Conservation (phyloP, 2,113 vertebrate genomes). For the Porphyrio hochstetteri region DNA sequence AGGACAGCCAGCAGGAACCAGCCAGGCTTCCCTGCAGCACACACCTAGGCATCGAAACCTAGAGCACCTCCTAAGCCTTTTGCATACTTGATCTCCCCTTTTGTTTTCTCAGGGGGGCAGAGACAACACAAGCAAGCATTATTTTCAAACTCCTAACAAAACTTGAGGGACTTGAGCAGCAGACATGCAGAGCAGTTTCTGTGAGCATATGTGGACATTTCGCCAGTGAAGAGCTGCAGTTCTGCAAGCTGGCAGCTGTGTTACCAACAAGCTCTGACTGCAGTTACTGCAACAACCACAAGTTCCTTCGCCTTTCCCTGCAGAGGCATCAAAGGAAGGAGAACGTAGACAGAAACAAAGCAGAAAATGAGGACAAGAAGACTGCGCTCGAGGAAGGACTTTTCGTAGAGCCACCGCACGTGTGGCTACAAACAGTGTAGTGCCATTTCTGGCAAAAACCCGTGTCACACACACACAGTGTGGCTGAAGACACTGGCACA, state of each 20-base stretch:
- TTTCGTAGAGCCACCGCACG: neutral
- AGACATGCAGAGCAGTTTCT: neutral
- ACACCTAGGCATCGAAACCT: neutral
- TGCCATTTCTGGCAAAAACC: neutral
- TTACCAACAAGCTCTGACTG: neutral
- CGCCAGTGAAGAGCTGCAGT: neutral
- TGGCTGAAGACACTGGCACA: neutral
- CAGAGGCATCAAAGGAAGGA: neutral
- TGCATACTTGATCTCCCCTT: neutral
- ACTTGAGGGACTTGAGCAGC: neutral
- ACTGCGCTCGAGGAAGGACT: neutral
- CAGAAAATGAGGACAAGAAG: neutral
- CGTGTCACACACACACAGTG: neutral
- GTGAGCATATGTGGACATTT: neutral
- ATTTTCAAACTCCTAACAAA: neutral
- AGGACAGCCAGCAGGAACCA: neutral
- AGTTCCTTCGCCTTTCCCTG: neutral
- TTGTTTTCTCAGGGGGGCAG: neutral
- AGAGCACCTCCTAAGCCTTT: neutral
- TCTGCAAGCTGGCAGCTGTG: neutral
- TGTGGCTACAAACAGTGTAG: neutral
- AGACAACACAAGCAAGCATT: neutral
- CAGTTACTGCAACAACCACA: neutral
- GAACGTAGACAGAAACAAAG: neutral
- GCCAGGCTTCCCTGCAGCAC: neutral